phyloP scores from a whole-genome alignment of 2,888 invertebrate genomes.

The Andrena haemorrhoa region DNA sequence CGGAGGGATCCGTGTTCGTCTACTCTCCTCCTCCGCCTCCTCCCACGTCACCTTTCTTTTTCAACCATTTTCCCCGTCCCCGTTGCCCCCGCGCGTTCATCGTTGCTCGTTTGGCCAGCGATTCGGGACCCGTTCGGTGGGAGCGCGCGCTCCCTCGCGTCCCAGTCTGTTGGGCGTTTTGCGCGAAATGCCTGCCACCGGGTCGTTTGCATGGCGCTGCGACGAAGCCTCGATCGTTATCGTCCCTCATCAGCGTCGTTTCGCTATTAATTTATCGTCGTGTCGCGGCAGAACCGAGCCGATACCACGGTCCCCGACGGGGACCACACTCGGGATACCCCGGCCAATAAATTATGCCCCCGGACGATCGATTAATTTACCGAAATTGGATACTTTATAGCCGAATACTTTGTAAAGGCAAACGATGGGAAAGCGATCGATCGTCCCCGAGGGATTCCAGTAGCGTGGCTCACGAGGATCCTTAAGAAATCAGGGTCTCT shows the following conservation, averaged over 20 bases:
- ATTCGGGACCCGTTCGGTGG: constrained; percentile 12
- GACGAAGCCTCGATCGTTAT: constrained; percentile 69
- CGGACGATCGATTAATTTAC: constrained; percentile 67
- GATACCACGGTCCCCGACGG: constrained; percentile 44
- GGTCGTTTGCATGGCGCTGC: constrained; percentile 64
- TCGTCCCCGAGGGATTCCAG: constrained; percentile 31
- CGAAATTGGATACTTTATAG: constrained; percentile 59
- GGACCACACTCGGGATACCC: constrained; percentile 67
- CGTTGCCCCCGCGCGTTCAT: neutral
- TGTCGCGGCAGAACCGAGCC: constrained; percentile 56
- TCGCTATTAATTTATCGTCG: constrained; percentile 71
- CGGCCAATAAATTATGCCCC: constrained; percentile 63
- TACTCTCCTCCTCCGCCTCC: constrained; percentile 16
- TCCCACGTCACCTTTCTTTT: constrained; percentile 1
- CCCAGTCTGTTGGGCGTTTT: constrained; percentile 46
- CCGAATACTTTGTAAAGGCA: constrained; percentile 35
- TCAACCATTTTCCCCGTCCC: neutral
- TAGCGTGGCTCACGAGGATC: constrained; percentile 28
- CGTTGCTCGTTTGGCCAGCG: constrained; percentile 6
- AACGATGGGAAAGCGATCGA: constrained; percentile 56
- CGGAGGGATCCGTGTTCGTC: constrained; percentile 54
- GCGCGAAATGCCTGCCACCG: constrained; percentile 60
- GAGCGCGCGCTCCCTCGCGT: constrained; percentile 18
- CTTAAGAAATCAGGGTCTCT: neutral
- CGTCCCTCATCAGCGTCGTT: constrained; percentile 73